Conservation (phyloP, 1,140 invertebrate species). For the Trichogramma pretiosum region DNA sequence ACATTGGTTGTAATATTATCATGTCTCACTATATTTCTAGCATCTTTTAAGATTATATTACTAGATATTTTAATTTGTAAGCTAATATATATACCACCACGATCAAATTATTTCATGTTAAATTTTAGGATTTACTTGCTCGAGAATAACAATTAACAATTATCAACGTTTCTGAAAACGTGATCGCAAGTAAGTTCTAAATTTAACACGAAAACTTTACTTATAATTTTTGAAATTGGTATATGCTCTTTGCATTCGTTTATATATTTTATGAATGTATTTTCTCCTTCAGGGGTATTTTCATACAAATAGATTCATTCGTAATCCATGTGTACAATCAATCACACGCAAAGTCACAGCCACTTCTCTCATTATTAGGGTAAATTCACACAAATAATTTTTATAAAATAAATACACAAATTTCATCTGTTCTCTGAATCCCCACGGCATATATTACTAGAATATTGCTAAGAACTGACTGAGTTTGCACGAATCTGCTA, state of each 20-base stretch:
- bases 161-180: conserved; percentile 9
- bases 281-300: conserved; percentile 13
- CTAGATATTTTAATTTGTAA: too few relatives aligned
- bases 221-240: conserved; percentile 13
- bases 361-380: conserved; percentile 11
- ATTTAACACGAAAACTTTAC: conserved; percentile 28
- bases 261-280: conserved; percentile 9
- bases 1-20: conserved; percentile 16
- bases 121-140: conserved; percentile 25
- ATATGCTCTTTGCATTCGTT: too few relatives aligned
- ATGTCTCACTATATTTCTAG: conserved; percentile 14
- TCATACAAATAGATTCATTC: conserved; percentile 21
- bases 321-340: conserved; percentile 21
- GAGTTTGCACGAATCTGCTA: conserved; percentile 15
- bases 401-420: conserved; percentile 11
- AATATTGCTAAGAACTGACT: conserved; percentile 35
- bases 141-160: conserved; percentile 20
- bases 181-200: conserved; percentile 21
- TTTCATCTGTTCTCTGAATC: conserved; percentile 18
- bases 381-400: conserved; percentile 12
- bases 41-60: conserved; percentile 13
- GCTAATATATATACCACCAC: too few relatives aligned
- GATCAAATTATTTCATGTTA: conserved; percentile 31
- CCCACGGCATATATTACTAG: conserved; percentile 19
- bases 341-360: conserved; percentile 18